Conservation (phyloP, 2,888 invertebrate genomes). For the Ochropleura leucogaster region DNA sequence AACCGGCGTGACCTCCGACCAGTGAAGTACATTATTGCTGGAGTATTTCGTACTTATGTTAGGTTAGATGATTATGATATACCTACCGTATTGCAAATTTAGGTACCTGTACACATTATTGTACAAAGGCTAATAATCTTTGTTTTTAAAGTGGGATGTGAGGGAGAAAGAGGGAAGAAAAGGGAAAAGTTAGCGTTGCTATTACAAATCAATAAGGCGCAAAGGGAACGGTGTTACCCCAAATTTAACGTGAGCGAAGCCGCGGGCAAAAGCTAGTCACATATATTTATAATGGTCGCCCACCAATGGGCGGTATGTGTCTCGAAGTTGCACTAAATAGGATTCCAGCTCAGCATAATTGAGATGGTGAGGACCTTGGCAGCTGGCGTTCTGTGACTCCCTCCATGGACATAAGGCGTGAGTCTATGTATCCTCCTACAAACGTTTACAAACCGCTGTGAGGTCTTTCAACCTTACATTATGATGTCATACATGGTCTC, state of each 20-base stretch:
- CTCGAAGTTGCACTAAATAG: too few relatives aligned
- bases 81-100: slow-evolving; percentile 7
- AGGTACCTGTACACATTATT: neutral
- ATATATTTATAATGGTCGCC: too few relatives aligned
- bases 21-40: neutral
- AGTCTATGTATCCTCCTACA: neutral
- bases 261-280: too few relatives aligned
- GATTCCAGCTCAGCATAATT: too few relatives aligned
- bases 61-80: neutral
- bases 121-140: too few relatives aligned
- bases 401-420: neutral
- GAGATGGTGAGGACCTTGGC: neutral
- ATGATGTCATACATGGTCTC: neutral
- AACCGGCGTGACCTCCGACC: slow-evolving; percentile 24
- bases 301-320: too few relatives aligned
- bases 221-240: too few relatives aligned
- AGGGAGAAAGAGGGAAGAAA: too few relatives aligned
- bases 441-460: neutral
- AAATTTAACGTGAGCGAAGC: too few relatives aligned
- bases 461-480: slow-evolving; percentile 1
- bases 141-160: too few relatives aligned
- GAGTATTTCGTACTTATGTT: slow-evolving; percentile 1
- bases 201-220: too few relatives aligned
- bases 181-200: too few relatives aligned
- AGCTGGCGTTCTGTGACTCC: neutral